Evolutionary conservation across 1,140 invertebrate species (phyloP), one percentile per base, ranked within the genome.

Genomic region (Gryllus bimaculatus): DNA sequence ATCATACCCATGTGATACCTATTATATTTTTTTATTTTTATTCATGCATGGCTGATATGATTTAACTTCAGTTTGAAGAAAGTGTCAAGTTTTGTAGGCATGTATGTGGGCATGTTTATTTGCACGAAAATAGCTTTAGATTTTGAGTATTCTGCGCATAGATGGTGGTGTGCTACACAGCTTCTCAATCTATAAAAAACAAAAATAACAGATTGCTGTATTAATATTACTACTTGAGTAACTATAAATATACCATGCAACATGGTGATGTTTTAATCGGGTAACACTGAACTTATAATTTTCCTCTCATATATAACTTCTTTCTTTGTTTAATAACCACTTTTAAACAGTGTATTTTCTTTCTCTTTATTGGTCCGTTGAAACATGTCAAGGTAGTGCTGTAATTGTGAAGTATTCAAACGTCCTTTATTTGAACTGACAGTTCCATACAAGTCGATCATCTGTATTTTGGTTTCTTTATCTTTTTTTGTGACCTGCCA

Each of bases 401-500:
- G 54, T 10, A 13, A 13, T 66, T 66, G 10, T 66, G 26, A 39
- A 39, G 26, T 39, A 39, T 39, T 39, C 10, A 66, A 66, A 66
- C 10, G 18, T 66, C 54, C 54, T 13, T 66, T 66, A 66, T 13
- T 66, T 66, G 54, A 66, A 66, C 54, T 66, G 10, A 66, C 54
- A 13, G 18, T 66, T 66, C 54, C 18, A 18, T 66, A 13, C 54
- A 66, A 39, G 26, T 66, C 54, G 18, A 13, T 18, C 54, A 66
- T 66, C 76, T 77, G 76, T 77, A 77, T 73, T 79, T 79, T 79
- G 66, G 78, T 79, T 79, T 79, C 73, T 79, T 74, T 79, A 74
- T 79, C 75, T 77, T 79, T 66, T 66, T 79, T 74, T 79, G 79
- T 79, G 75, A 77, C 76, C 75, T 80, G 54, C 75, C 76, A 80